A percentile compares a stretch with the other conserved stretches of the same genome.
phyloP scores from a whole-genome alignment of 2,888 invertebrate species.

The Drosophila maculinotata region DNA sequence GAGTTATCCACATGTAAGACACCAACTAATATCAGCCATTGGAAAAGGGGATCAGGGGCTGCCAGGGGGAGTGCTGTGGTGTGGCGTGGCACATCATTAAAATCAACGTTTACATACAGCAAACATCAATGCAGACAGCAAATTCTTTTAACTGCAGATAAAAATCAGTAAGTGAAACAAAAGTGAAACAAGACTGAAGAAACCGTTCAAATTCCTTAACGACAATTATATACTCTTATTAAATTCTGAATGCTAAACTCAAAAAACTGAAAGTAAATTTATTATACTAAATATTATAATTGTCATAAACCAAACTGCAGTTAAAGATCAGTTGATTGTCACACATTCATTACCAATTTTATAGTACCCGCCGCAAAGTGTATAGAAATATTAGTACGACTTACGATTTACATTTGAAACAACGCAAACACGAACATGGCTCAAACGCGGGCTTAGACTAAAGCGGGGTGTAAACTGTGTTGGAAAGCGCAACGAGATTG shows the following conservation, averaged over 20 bases:
- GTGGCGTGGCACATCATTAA: slow-evolving; percentile 72
- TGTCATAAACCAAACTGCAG: not conserved
- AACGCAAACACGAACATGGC: slow-evolving; percentile 69
- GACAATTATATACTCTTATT: slow-evolving; percentile 9
- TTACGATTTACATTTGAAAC: slow-evolving; percentile 72
- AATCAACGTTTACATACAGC: slow-evolving; percentile 75
- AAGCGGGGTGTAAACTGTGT: slow-evolving; percentile 3
- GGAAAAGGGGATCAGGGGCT: not conserved
- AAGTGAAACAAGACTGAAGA: slow-evolving; percentile 57
- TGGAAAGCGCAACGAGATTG: slow-evolving; percentile 71
- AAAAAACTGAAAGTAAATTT: not conserved
- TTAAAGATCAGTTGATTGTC: not conserved
- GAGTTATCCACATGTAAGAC: slow-evolving; percentile 68
- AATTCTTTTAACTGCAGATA: slow-evolving; percentile 75
- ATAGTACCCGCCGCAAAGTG: not conserved
- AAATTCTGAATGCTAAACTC: too few relatives aligned
- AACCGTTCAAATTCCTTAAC: not conserved
- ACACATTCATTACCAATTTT: not conserved
- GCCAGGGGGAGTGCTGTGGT: slow-evolving; percentile 5
- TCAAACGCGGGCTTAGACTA: slow-evolving; percentile 2
- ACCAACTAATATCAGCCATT: slow-evolving; percentile 17
- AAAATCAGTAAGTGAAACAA: slow-evolving; percentile 74
- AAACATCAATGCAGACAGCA: slow-evolving; percentile 77
- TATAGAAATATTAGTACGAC: slow-evolving; percentile 54
- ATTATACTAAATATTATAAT: too few relatives aligned